These are phyloP conservation scores for Orientallactaga bullata DNA, from an alignment of 2,113 vertebrate species.

Conservation along the genomic window DNA sequence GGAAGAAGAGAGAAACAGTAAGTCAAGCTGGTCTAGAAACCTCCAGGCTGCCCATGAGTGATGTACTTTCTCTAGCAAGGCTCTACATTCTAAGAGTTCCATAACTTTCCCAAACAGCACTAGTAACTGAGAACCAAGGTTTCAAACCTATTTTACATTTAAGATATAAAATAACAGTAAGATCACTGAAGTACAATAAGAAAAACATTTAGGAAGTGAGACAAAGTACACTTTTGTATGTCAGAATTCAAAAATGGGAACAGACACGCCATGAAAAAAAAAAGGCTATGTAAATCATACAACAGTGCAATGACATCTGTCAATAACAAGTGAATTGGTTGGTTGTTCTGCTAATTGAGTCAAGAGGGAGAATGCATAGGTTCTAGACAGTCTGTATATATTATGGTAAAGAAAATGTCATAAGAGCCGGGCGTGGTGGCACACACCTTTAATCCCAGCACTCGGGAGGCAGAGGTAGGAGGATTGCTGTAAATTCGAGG, in stretches of 20 bases:
- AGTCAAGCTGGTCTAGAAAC: too few species aligned
- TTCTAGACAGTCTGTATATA: neutral
- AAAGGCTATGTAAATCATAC: neutral
- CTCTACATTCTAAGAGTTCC: too few species aligned
- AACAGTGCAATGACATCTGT: neutral
- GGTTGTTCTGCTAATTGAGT: neutral
- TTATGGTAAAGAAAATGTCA: neutral
- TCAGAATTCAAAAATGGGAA: neutral
- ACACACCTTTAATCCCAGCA: too few species aligned
- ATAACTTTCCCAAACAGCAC: too few species aligned
- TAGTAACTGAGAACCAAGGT: too few species aligned
- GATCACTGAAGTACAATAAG: neutral
- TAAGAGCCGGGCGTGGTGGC: too few species aligned
- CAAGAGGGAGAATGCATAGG: neutral
- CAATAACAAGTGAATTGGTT: neutral
- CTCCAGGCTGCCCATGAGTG: too few species aligned
- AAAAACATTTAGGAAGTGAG: neutral
- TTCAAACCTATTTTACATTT: too few species aligned
- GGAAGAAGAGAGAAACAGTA: too few species aligned
- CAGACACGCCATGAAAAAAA: neutral
- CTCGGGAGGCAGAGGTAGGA: too few species aligned
- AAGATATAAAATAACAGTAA: neutral
- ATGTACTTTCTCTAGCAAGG: too few species aligned
- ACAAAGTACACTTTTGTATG: neutral
- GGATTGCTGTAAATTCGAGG: too few species aligned